Evolutionary conservation across 1,140 invertebrate species (phyloP).

Genomic region (Macrotrachela quadricornifera): DNA sequence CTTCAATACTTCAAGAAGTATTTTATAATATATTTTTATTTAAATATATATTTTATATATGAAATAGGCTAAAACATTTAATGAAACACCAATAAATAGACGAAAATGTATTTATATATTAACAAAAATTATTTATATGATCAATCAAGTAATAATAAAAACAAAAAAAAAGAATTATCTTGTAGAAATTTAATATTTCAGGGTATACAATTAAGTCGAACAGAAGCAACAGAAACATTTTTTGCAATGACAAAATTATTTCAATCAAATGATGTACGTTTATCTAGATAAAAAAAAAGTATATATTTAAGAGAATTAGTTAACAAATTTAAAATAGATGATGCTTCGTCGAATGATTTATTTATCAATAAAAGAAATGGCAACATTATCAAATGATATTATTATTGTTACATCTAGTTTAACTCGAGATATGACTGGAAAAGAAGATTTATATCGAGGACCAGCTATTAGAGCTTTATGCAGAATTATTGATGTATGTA

Average conservation of each 20-base stretch:
- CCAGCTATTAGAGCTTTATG: slow-evolving; percentile 85
- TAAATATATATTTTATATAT: too few species aligned
- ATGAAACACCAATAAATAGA: slow-evolving; percentile 86
- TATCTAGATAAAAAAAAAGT: too few species aligned
- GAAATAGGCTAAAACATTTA: slow-evolving; percentile 61
- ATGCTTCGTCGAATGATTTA: slow-evolving; percentile 80
- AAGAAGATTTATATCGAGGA: slow-evolving; percentile 78
- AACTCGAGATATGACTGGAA: slow-evolving; percentile 97
- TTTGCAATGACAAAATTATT: slow-evolving; percentile 98
- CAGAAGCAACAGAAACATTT: slow-evolving; percentile 90
- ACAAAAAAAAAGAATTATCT: too few species aligned
- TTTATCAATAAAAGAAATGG: slow-evolving; percentile 85
- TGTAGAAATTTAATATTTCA: slow-evolving; percentile 20
- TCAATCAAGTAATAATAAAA: slow-evolving; percentile 46
- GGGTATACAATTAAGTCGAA: slow-evolving; percentile 66
- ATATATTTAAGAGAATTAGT: not conserved
- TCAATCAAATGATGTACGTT: slow-evolving; percentile 79
- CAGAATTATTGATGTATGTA: too few species aligned
- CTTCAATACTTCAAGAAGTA: not conserved
- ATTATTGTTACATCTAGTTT: slow-evolving; percentile 83
- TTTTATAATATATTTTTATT: too few species aligned
- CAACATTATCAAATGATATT: slow-evolving; percentile 81
- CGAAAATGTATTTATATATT: slow-evolving; percentile 84
- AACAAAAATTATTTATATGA: slow-evolving; percentile 79
- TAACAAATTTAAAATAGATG: slow-evolving; percentile 14